Percentiles rank a stretch among this genome's conserved stretches.
Conservation (phyloP, 2,888 invertebrate species). For the Melanophora roralis region DNA sequence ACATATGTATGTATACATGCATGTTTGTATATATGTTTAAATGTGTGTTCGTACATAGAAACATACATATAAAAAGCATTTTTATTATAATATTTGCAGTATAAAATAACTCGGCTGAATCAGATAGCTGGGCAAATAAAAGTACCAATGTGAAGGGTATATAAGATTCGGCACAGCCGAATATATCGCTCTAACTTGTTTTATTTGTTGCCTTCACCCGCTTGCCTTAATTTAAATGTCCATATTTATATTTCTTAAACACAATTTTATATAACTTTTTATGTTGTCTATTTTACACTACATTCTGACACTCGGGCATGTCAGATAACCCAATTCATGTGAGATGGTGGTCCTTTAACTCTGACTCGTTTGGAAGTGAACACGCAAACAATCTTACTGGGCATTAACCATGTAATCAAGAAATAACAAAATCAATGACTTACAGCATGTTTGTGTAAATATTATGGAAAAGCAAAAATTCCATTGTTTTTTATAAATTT, state of each 20-base stretch:
- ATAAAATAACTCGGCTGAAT: too few species aligned
- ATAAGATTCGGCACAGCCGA: too few species aligned
- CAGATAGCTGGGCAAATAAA: too few species aligned
- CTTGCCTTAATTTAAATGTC: constrained; percentile 7
- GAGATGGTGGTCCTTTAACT: background rate
- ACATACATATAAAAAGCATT: too few species aligned
- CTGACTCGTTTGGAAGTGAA: background rate
- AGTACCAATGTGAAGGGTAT: too few species aligned
- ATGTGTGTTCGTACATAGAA: too few species aligned
- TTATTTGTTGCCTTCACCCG: background rate
- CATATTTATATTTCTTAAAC: constrained; percentile 38
- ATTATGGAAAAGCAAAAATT: background rate
- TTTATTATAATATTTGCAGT: too few species aligned
- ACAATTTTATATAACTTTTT: too few species aligned
- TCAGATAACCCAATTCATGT: background rate
- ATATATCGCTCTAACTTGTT: too few species aligned
- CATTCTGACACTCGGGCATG: background rate
- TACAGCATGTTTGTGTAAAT: background rate
- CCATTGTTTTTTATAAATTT: background rate
- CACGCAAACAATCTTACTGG: background rate
- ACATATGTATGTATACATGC: too few species aligned
- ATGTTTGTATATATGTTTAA: too few species aligned
- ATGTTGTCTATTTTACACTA: background rate
- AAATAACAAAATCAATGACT: background rate
- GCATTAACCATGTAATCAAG: background rate